Conservation (phyloP, 2,113 vertebrate species). For the Callipepla californica region DNA sequence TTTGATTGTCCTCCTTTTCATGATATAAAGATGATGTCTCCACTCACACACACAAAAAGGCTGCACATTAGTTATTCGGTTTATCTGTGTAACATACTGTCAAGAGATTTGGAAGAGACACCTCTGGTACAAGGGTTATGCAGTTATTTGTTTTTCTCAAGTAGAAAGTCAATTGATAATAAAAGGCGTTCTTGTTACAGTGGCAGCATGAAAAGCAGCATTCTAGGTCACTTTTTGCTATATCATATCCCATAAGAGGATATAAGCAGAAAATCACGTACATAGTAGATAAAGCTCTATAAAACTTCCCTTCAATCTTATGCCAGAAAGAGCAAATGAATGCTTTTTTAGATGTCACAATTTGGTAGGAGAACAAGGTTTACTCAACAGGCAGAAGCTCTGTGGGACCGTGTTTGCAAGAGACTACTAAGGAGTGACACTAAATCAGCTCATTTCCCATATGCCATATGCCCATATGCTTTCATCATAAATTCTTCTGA, state of each 20-base stretch:
- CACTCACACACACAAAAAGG: neutral
- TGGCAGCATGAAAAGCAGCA: neutral
- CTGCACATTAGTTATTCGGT: neutral
- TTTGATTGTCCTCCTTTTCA: neutral
- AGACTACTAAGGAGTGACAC: neutral
- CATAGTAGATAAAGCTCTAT: neutral
- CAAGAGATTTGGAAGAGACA: neutral
- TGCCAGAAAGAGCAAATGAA: neutral
- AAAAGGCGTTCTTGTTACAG: neutral
- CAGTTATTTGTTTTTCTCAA: neutral
- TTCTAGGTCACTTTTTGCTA: slow-evolving; percentile 8
- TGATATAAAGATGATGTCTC: neutral
- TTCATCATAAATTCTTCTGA: neutral
- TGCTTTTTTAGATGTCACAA: neutral
- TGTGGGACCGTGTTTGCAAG: slow-evolving; percentile 1
- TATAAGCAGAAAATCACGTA: neutral
- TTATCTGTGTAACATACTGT: neutral
- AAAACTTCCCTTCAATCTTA: neutral
- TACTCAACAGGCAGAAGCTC: slow-evolving; percentile 2
- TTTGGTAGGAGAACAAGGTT: neutral
- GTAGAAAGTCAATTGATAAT: neutral
- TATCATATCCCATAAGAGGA: neutral
- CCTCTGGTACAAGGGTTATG: neutral
- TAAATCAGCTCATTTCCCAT: neutral
- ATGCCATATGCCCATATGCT: neutral